Conservation (phyloP, 2,797 vertebrate genomes). For the Urosaurus nigricauda region DNA sequence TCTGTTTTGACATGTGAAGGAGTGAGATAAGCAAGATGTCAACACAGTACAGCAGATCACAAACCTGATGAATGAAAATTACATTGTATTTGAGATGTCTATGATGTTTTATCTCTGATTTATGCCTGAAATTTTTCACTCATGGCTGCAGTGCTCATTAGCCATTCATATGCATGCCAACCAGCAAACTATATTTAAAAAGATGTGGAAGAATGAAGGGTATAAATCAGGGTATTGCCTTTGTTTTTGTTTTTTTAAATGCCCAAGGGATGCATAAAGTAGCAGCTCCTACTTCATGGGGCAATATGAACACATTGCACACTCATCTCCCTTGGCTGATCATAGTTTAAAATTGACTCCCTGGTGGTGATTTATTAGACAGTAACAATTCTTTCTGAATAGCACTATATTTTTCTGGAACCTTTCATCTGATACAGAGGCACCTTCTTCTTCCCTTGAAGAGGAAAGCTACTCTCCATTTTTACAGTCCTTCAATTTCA, state of each 20-base stretch:
- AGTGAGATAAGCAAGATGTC: too few species aligned
- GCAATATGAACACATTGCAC: neutral
- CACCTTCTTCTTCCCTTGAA: neutral
- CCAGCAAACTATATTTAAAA: neutral
- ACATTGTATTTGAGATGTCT: too few species aligned
- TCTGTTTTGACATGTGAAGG: too few species aligned
- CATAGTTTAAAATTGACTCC: neutral
- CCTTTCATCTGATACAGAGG: neutral
- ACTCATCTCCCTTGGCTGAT: neutral
- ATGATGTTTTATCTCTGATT: too few species aligned
- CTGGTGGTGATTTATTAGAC: neutral
- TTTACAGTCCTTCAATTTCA: neutral
- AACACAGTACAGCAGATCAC: too few species aligned
- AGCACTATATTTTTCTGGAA: conserved; percentile 11
- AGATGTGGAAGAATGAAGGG: neutral
- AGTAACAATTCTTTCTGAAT: conserved; percentile 14
- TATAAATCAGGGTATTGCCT: neutral
- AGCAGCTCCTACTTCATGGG: neutral
- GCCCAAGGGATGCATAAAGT: neutral
- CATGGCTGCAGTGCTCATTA: neutral
- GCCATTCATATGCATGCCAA: neutral
- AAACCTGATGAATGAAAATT: too few species aligned
- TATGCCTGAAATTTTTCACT: too few species aligned
- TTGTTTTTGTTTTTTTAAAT: neutral
- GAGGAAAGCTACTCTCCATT: conserved; percentile 11